Conservation (phyloP, 1,140 invertebrate species). For the Bombus affinis region DNA sequence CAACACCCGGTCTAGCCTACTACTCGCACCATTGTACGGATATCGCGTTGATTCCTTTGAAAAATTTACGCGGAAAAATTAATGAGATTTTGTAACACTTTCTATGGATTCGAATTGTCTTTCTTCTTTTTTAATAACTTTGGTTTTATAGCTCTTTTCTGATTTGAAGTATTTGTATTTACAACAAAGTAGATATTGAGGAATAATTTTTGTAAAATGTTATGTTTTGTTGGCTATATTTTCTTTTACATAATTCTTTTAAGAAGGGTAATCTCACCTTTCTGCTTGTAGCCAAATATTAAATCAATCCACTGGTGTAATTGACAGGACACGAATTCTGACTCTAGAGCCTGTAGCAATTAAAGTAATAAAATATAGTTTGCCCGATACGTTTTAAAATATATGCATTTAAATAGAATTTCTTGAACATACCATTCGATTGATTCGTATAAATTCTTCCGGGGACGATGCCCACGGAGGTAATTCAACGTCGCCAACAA, state of each 20-base stretch:
- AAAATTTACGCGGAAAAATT: background rate
- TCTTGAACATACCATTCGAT: conserved; percentile 90
- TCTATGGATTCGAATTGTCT: background rate
- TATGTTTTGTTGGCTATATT: background rate
- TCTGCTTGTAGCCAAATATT: conserved; percentile 99
- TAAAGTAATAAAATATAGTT: background rate
- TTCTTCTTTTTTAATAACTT: too few relatives aligned
- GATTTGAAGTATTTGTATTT: background rate
- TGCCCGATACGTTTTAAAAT: background rate
- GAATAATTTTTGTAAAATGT: too few relatives aligned
- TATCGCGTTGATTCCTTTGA: conserved; percentile 27
- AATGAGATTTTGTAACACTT: background rate
- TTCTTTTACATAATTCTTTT: background rate
- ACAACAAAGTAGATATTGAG: too few relatives aligned
- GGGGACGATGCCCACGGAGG: conserved; percentile 98
- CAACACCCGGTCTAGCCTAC: conserved; percentile 48
- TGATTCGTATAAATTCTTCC: conserved; percentile 98
- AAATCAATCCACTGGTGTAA: conserved; percentile 99
- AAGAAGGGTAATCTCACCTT: conserved; percentile 84
- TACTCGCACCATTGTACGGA: conserved; percentile 48
- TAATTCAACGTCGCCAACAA: conserved; percentile 93
- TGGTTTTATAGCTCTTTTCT: background rate
- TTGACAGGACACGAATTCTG: conserved; percentile 99
- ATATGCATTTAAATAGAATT: background rate
- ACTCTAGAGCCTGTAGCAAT: conserved; percentile 92